Evolutionary conservation across 2,797 vertebrate species (phyloP).

Genomic region (Micromesistius poutassou): DNA sequence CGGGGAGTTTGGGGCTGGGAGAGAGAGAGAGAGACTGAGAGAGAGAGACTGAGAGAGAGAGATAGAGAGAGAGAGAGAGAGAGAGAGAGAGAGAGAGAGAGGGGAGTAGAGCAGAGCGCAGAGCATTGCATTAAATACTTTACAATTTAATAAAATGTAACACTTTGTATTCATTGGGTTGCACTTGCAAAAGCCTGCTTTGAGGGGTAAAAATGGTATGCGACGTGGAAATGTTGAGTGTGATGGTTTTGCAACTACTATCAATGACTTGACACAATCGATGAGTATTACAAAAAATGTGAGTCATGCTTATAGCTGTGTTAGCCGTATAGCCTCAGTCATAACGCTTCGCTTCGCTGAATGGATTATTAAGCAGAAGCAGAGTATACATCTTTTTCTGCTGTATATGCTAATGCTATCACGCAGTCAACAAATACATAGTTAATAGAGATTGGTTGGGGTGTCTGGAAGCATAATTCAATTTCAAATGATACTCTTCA

Average conservation of each 20-base stretch:
- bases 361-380: constrained; percentile 35
- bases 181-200: constrained; percentile 10
- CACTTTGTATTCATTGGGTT: constrained; percentile 13
- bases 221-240: not conserved
- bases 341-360: constrained; percentile 34
- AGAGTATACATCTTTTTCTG: not conserved
- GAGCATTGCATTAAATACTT: not conserved
- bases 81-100: too few species aligned
- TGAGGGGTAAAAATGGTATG: not conserved
- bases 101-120: too few species aligned
- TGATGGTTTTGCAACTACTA: not conserved
- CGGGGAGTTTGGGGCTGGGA: constrained; percentile 17
- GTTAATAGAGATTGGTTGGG: not conserved
- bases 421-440: not conserved
- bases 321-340: constrained; percentile 52
- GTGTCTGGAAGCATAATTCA: not conserved
- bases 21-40: not conserved
- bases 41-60: too few species aligned
- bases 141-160: constrained; percentile 5
- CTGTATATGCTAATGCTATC: constrained; percentile 11
- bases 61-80: too few species aligned
- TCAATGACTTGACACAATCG: not conserved
- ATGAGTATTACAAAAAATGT: not conserved
- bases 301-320: constrained; percentile 50
- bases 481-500: not conserved